phyloP scores from a whole-genome alignment of 2,113 vertebrate species.

The Sylvia atricapilla region DNA sequence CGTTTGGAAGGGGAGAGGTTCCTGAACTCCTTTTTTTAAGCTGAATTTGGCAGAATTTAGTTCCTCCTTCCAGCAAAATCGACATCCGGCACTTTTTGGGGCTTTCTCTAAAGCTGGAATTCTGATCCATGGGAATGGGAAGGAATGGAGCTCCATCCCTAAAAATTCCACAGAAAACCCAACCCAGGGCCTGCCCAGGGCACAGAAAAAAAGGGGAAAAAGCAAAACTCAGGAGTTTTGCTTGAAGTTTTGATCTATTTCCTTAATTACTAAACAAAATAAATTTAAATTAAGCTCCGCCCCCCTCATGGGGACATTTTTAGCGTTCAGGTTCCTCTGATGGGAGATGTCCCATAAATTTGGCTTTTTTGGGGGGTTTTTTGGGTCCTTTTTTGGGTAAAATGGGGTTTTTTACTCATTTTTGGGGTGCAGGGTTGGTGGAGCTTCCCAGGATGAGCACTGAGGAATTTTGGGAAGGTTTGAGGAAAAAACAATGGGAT shows the following conservation, averaged over 20 bases:
- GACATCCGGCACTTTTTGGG: neutral
- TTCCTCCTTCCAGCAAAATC: neutral
- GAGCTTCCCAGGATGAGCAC: fast-evolving
- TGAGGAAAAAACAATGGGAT: neutral
- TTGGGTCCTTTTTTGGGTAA: neutral
- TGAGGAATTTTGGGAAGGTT: fast-evolving
- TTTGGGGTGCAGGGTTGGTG: fast-evolving
- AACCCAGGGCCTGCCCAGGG: neutral
- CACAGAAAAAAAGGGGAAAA: neutral
- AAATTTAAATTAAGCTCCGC: neutral
- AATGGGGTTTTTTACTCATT: neutral
- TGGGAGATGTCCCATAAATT: neutral
- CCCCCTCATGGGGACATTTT: slow-evolving; percentile 4
- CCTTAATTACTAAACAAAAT: neutral
- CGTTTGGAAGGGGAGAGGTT: neutral
- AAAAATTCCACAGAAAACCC: neutral
- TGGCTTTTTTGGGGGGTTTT: neutral
- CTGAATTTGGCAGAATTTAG: neutral
- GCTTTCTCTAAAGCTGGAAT: neutral
- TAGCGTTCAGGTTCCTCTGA: neutral
- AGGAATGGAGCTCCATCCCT: neutral
- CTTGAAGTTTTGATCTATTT: neutral
- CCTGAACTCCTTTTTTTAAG: neutral
- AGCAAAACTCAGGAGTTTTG: neutral
- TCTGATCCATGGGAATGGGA: fast-evolving